Evolutionary conservation across 2,888 invertebrate genomes (phyloP).

Genomic region (Catocala sponsa): DNA sequence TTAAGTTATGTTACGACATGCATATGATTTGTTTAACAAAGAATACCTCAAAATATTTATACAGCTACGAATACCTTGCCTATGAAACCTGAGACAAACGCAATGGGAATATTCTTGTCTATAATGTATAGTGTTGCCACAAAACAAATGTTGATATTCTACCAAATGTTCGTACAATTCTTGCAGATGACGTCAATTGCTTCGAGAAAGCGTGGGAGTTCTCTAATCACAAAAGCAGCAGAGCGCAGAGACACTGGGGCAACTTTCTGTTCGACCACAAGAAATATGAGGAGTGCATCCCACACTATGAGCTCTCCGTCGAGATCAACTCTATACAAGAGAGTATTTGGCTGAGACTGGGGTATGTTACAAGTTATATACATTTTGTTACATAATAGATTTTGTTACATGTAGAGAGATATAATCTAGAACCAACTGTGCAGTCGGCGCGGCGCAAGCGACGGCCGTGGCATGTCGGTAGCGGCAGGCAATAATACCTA

Average conservation of each 20-base stretch:
- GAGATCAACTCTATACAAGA: slow-evolving; percentile 96
- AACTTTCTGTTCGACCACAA: slow-evolving; percentile 92
- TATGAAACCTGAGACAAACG: too few relatives aligned
- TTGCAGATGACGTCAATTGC: slow-evolving; percentile 90
- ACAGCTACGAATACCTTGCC: too few relatives aligned
- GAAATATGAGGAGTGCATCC: slow-evolving; percentile 93
- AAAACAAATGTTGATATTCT: neutral
- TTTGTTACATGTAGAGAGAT: too few relatives aligned
- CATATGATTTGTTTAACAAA: neutral
- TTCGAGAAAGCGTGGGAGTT: slow-evolving; percentile 98
- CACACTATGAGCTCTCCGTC: slow-evolving; percentile 94
- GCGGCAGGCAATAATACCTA: too few relatives aligned
- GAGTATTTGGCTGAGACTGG: slow-evolving; percentile 94
- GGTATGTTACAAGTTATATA: slow-evolving; percentile 67
- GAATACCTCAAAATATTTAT: too few relatives aligned
- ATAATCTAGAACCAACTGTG: too few relatives aligned
- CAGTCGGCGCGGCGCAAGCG: too few relatives aligned
- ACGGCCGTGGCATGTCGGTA: too few relatives aligned
- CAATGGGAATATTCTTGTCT: too few relatives aligned
- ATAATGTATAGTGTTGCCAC: too few relatives aligned
- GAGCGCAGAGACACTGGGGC: slow-evolving; percentile 97
- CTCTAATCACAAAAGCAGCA: slow-evolving; percentile 93
- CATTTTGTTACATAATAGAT: too few relatives aligned
- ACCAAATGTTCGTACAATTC: neutral
- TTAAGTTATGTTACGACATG: neutral